Percentiles rank a stretch among this genome's conserved stretches.
Evolutionary conservation across 2,797 vertebrate species (phyloP).

Genomic region (Clarias platycephalus): DNA sequence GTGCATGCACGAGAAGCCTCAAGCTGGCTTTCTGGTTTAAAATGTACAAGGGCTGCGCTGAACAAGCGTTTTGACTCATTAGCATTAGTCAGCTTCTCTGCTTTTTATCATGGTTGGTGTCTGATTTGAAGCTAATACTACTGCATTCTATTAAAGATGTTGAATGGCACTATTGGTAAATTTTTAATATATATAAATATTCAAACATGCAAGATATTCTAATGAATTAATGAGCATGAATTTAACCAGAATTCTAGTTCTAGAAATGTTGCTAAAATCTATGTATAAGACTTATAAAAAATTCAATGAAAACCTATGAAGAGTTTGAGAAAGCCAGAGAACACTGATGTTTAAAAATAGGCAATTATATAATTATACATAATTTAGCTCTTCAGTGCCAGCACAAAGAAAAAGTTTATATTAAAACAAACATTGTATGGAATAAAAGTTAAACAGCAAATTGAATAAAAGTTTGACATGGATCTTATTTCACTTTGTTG

Average conservation of each 20-base stretch:
- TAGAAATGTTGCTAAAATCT: background rate
- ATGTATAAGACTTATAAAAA: background rate
- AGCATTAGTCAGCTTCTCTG: slow-evolving; percentile 39
- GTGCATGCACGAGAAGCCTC: slow-evolving; percentile 45
- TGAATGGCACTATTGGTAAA: background rate
- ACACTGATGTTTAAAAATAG: background rate
- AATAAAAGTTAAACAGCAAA: background rate
- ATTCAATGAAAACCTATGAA: background rate
- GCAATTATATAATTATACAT: too few relatives aligned
- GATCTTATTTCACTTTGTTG: background rate
- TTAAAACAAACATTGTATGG: background rate
- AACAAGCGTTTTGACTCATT: slow-evolving; percentile 49
- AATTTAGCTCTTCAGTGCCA: background rate
- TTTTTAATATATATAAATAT: background rate
- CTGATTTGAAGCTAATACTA: slow-evolving; percentile 11
- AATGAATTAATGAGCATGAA: background rate
- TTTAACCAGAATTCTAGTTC: background rate
- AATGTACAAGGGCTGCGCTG: slow-evolving; percentile 48
- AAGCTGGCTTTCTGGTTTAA: slow-evolving; percentile 42
- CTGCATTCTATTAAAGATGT: background rate
- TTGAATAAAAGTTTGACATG: background rate
- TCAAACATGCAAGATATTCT: background rate
- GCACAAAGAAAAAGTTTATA: too few relatives aligned
- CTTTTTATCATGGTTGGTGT: slow-evolving; percentile 26
- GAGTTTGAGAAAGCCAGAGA: background rate